Evolutionary conservation across 53 echinoderm and acorn worm species (phyloP).

Genomic region (Arbacia lixula): DNA sequence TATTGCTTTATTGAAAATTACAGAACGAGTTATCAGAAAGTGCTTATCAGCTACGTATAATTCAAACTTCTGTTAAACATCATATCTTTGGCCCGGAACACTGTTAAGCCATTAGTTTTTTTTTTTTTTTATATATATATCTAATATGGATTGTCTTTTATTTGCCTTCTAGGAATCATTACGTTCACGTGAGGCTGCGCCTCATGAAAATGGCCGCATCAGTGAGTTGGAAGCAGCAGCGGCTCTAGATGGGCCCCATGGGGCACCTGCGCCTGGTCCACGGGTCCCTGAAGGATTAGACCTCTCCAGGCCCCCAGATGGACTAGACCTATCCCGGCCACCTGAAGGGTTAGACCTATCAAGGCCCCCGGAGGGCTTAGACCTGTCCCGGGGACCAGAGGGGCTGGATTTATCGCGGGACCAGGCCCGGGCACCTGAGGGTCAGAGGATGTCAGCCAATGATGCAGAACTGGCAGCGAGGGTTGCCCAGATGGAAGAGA

Average conservation of each 20-base stretch:
- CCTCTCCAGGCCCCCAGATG: conserved; percentile 43
- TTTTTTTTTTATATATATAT: neutral
- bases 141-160: neutral
- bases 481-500: conserved; percentile 71
- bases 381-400: conserved; percentile 18
- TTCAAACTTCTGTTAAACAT: no score
- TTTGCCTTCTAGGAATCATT: neutral
- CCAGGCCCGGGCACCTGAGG: conserved; percentile 38
- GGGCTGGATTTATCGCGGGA: no score
- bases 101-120: neutral
- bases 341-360: conserved; percentile 38
- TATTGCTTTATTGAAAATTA: no score
- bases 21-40: no score
- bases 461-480: conserved; percentile 62
- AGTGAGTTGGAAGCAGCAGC: conserved; percentile 28
- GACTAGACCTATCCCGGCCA: conserved; percentile 21
- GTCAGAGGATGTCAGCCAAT: no score
- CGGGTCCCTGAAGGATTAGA: conserved; percentile 2
- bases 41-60: no score
- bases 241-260: conserved; percentile 40
- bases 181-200: no score
- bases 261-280: conserved; percentile 14
- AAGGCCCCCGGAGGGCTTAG: conserved; percentile 45
- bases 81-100: no score
- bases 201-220: conserved; percentile 47